Base-by-base conservation (phyloP, 2,113 vertebrate species). In the Oreochromis spilurus region DNA sequence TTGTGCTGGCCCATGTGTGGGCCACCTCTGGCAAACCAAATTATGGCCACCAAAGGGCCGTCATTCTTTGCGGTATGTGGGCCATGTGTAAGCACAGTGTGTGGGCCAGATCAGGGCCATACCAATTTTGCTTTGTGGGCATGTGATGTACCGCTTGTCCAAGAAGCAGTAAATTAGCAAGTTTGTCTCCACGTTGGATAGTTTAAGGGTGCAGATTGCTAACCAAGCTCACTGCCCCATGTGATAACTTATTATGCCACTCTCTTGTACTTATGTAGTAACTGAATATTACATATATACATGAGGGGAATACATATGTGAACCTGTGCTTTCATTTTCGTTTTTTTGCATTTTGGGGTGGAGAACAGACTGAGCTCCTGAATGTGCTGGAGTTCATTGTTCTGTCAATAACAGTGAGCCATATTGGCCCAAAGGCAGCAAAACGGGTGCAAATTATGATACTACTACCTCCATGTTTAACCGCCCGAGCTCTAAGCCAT, bases 251-350 rank as follows among this genome's bases (percentile, higher is more conserved):
- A 65, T 65, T n/a, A 65, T 38, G 60, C 60, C 34, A 21, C 60
- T 38, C 19, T 65, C 60, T 3, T n/a, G 2, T 13, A 21, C 36
- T 21, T 21, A 24, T 40, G 36, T 67, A 24, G 62, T 40, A 67
- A 67, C 36, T 67, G 62, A 67, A 24, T 43, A 70, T 43, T 70
- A 70, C 13, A 70, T 40, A 21, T 40, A 38, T 14, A n/a, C 7
- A 5, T 1, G 38, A 43, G 65, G 1, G n/a, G 7, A 43, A 40
- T 40, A 43, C 5, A 40, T 70, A 43, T 70, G 36, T 16, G 3
- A 70, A 43, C 3, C 1, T 16, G 1, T 70, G 12, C 7, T 70
- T 70, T 70, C 31, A 0, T 62, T 62, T 62, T 62, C 0, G 0
- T 0, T 0, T 2, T 60, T 34, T 62, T 62, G 58, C 1, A 62